A percentile compares a stretch with the other conserved stretches of the same genome.
Conservation (phyloP, 2,888 invertebrate species). For the Sphaerophoria rueppellii region DNA sequence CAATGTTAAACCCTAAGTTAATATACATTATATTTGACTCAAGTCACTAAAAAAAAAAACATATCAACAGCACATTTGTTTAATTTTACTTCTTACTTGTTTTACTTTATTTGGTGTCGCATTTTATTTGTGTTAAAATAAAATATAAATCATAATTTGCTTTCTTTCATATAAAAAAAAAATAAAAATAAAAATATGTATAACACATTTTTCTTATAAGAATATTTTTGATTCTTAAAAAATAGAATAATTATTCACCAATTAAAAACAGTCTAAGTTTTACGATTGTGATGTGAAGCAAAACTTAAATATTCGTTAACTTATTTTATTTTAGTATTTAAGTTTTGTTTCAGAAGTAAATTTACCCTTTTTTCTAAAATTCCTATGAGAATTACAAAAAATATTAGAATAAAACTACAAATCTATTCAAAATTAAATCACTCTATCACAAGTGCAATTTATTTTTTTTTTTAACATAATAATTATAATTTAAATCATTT, state of each 20-base stretch:
- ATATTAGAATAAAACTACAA: slow-evolving; percentile 21
- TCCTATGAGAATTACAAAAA: slow-evolving; percentile 6
- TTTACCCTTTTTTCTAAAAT: background rate
- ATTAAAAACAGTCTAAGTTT: no score
- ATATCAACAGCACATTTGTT: slow-evolving; percentile 63
- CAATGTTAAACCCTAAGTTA: slow-evolving; percentile 39
- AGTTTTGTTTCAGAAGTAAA: background rate
- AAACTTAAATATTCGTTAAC: no score
- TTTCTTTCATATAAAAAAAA: no score
- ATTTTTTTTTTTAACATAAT: slow-evolving; percentile 2
- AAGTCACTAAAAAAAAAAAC: slow-evolving; percentile 11
- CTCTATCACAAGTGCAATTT: slow-evolving; percentile 61
- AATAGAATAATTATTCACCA: no score
- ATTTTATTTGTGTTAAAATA: background rate
- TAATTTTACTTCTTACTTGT: slow-evolving; percentile 1
- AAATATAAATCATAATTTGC: no score
- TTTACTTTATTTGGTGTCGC: background rate
- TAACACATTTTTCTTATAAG: no score
- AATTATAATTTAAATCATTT: background rate
- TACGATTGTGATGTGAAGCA: no score
- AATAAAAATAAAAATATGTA: no score
- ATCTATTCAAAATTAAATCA: slow-evolving; percentile 12
- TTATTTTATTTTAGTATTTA: background rate
- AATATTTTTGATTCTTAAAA: no score
- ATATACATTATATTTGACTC: background rate